Percentiles rank a stretch among this genome's conserved stretches.
Evolutionary conservation across 1,140 invertebrate genomes (phyloP).

Genomic region (Heliconius melpomene): DNA sequence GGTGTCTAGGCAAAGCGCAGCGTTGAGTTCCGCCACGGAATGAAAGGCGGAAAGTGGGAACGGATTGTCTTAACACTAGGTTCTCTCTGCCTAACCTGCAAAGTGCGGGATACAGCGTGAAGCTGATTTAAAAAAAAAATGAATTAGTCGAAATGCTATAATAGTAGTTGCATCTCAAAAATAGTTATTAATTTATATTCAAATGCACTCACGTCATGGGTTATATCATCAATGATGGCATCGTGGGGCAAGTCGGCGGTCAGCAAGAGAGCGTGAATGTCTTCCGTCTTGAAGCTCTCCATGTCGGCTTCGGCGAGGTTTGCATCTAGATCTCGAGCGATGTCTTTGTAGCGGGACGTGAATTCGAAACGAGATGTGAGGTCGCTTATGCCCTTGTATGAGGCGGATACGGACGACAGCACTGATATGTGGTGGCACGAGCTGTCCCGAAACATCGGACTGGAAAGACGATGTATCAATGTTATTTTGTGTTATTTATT

Average conservation of each 20-base stretch:
- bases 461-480: slow-evolving; percentile 60
- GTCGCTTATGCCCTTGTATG: slow-evolving; percentile 88
- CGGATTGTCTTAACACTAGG: too few relatives aligned
- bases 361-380: slow-evolving; percentile 82
- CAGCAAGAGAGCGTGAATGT: slow-evolving; percentile 91
- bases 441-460: slow-evolving; percentile 87
- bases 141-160: not conserved
- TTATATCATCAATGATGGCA: slow-evolving; percentile 69
- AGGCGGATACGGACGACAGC: slow-evolving; percentile 89
- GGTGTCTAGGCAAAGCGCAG: too few relatives aligned
- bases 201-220: slow-evolving; percentile 69
- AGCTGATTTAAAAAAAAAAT: too few relatives aligned
- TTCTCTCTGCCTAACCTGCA: too few relatives aligned
- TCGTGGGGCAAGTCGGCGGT: slow-evolving; percentile 86
- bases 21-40: too few relatives aligned
- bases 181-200: not conserved
- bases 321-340: slow-evolving; percentile 93
- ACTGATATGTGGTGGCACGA: slow-evolving; percentile 89
- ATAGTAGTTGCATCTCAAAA: not conserved
- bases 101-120: too few relatives aligned
- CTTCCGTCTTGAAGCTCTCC: slow-evolving; percentile 95
- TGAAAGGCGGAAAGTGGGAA: too few relatives aligned
- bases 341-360: slow-evolving; percentile 89
- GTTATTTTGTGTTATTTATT: not conserved
- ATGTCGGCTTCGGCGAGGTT: slow-evolving; percentile 97